Evolutionary conservation across 2,797 vertebrate genomes (phyloP), one percentile per base, ranked within the genome.

Genomic region (Sebastes variabilis): DNA sequence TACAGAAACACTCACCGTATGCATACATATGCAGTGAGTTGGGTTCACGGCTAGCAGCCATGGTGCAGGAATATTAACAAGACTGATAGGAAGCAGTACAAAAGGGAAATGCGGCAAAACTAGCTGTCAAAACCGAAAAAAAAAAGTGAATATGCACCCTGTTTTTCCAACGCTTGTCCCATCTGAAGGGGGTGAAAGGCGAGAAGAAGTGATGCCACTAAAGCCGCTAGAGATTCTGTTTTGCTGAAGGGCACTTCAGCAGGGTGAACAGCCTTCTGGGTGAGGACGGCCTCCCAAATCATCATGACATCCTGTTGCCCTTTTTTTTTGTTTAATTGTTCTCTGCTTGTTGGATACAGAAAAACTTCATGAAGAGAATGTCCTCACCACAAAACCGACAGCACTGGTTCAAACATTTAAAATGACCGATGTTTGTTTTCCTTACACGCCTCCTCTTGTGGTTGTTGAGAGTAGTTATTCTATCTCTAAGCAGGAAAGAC

Each of bases 221-320:
- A 75, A 87, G 79, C 82, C 73, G 67, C 25, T 38, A 61, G 55
- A 69, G 66, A 79, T 66, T 84, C 56, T 72, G 69, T 89, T 84
- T 77, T 54, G 65, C 77, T 87, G 72, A 82, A 87, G 82, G 79
- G 82, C 82, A 75, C 79, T 90, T 89, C 36, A 90, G 61, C 59
- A 36, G 30, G 46, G 69, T 74, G 80, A 85, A 86, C 2, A 52
- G 69, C 34, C 25, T 77, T 84, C 49, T 73, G 24, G 59, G 49
- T 69, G 60, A 75, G 14, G 34, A 56, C 75, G 16, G 8, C 32
- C 22, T 79, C 70, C 73, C 13, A 82, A 79, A 82, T 76, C 72
- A 74, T 60, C 46, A 60, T 24, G 58, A 14, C 66, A 74, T 42
- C 36, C 22, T 6, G 38, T n/a, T 80, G 55, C 42, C 54, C 68